Evolutionary conservation across 2,888 invertebrate species (phyloP).

Genomic region (Falcaria lacertinaria): DNA sequence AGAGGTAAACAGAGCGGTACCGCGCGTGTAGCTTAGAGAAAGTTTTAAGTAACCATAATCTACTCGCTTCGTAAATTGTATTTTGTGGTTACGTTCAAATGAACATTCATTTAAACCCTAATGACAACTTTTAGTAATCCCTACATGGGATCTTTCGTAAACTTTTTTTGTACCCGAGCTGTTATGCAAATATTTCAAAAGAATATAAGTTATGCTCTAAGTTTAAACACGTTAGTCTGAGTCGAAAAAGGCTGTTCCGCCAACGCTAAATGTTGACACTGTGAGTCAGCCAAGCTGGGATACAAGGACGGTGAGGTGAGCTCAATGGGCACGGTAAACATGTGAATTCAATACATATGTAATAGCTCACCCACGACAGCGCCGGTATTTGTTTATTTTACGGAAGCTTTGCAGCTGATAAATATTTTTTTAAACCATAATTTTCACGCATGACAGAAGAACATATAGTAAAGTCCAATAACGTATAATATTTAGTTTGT

Average conservation of each 20-base stretch:
- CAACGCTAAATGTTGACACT: conserved; percentile 65
- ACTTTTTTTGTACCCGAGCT: not conserved
- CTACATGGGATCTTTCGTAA: not conserved
- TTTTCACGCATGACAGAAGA: not conserved
- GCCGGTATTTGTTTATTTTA: conserved; percentile 24
- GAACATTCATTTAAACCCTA: no score
- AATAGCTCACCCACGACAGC: conserved; percentile 50
- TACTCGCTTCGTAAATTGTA: conserved; percentile 7
- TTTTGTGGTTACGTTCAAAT: not conserved
- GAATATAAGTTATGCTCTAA: conserved; percentile 2
- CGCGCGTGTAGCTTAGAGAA: conserved; percentile 40
- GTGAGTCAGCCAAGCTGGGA: conserved; percentile 65
- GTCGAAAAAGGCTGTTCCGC: conserved; percentile 58
- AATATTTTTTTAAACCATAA: not conserved
- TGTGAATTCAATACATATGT: conserved; percentile 52
- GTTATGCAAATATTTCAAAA: not conserved
- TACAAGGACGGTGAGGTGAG: conserved; percentile 71
- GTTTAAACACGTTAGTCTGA: conserved; percentile 40
- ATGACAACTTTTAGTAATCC: not conserved
- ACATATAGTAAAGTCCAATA: no score
- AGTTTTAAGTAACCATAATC: conserved; percentile 36
- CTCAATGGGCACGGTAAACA: conserved; percentile 47
- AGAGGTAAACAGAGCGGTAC: conserved; percentile 36
- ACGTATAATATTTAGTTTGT: no score
- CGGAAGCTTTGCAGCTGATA: conserved; percentile 11